Base-by-base conservation (phyloP, 2,113 vertebrate genomes). In the Peucedramus taeniatus region DNA sequence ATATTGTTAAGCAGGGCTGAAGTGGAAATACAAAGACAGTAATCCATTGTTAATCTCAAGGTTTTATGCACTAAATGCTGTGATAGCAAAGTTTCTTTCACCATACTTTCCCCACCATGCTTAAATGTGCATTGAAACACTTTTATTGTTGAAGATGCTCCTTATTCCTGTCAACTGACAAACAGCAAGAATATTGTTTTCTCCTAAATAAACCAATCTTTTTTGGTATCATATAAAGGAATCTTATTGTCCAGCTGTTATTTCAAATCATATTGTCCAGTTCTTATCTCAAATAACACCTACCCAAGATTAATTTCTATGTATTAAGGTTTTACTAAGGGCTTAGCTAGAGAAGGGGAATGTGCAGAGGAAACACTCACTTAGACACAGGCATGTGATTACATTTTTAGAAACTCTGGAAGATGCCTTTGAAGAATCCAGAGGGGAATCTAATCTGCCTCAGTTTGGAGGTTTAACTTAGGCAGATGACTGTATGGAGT, bases 91-190 rank as follows among this genome's bases (percentile, higher is more conserved):
- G 16, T 56, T 56, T 91, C 18, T 45, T 71, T 88, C 30, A 15
- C 11, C 21, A 3, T 40, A 20, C 3, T 40, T 86, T 63, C 22
- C 24, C 35, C 14, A 20, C 13, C 26, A 57, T 1, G 8, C 51
- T 69, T 69, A 35, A 56, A 37, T 0, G 0, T 22, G 8, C 5
- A 31, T 7, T 26, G 39, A 66, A 74, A 7, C 23, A 27, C 11
- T 78, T 74, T 21, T 50, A 19, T 65, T 79, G 23, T 37, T 81
- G 44, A 61, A 72, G 17, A 53, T 77, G 26, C 9, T 89, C 35
- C 28, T 61, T 63, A 50, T 22, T 49, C 8, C 23, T 74, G 18
- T 39, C 76, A 59, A 1, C 35, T 39, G 53, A 33, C 11, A 77
- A 65, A 84, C 11, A 89, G 39, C 16, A 56, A 44, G 30, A 21